Conservation (phyloP, 2,797 vertebrate species). For the Australoheros facetus region DNA sequence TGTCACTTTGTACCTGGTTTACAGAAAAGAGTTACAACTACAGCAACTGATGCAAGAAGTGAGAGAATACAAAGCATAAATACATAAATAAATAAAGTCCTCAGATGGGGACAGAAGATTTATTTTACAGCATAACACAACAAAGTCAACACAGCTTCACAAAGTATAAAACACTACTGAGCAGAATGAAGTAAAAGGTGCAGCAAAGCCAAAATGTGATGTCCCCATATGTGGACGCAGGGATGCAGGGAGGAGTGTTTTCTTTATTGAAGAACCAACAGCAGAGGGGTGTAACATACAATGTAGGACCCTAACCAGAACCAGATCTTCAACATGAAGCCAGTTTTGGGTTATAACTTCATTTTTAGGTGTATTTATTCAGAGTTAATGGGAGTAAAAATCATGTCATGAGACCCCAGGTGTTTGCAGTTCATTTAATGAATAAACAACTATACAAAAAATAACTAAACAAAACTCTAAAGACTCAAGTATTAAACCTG, state of each 20-base stretch:
- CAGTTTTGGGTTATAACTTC: background rate
- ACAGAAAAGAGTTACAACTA: background rate
- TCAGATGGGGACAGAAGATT: no score
- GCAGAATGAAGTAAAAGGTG: no score
- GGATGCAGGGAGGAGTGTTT: background rate
- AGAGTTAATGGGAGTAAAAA: background rate
- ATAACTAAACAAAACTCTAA: background rate
- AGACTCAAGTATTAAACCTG: background rate
- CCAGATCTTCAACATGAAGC: background rate
- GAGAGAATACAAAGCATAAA: background rate
- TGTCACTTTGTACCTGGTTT: background rate
- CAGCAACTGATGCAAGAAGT: background rate
- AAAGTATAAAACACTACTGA: no score
- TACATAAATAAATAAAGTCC: no score
- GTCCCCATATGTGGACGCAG: no score
- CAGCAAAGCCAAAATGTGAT: no score
- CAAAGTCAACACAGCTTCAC: no score
- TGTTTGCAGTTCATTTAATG: no score
- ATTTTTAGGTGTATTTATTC: rapidly evolving
- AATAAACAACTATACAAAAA: background rate
- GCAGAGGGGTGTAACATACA: background rate
- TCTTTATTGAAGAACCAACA: background rate
- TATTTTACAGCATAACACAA: no score
- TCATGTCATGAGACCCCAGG: background rate
- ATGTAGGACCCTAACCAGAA: background rate